Evolutionary conservation across 2,113 vertebrate genomes (phyloP).

Genomic region (Amblyornis subalaris): DNA sequence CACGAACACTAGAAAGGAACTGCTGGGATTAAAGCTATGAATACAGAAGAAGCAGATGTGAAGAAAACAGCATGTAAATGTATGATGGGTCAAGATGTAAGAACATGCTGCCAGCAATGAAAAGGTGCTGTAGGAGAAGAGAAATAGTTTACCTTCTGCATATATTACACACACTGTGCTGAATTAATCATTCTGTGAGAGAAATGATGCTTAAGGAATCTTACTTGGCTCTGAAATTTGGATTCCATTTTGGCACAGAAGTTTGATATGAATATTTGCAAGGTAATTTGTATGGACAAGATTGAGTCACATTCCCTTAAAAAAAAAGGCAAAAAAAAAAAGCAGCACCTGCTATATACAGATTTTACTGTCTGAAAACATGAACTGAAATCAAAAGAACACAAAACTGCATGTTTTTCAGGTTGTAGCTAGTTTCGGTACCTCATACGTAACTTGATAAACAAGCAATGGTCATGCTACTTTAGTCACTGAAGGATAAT

Average conservation of each 20-base stretch:
- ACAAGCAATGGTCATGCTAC: background rate
- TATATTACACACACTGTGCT: background rate
- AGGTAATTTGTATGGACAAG: background rate
- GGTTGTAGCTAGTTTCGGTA: background rate
- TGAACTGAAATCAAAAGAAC: background rate
- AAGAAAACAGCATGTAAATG: slow-evolving; percentile 30
- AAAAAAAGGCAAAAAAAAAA: background rate
- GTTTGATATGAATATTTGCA: background rate
- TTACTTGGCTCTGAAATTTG: background rate
- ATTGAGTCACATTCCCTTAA: background rate
- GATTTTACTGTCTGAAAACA: background rate
- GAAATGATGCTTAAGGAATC: background rate
- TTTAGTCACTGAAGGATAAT: background rate
- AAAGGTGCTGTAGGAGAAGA: slow-evolving; percentile 18
- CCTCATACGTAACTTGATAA: background rate
- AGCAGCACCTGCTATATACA: background rate
- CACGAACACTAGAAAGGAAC: background rate
- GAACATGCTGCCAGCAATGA: background rate
- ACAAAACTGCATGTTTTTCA: background rate
- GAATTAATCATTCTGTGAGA: slow-evolving; percentile 2
- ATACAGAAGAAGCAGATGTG: slow-evolving; percentile 1
- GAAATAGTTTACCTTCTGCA: slow-evolving; percentile 5
- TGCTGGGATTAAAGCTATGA: background rate
- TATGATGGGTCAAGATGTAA: background rate
- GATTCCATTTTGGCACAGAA: background rate